These are phyloP conservation scores for Anguilla marmorata DNA, from an alignment of 2,797 vertebrate genomes.

Conservation along the genomic window DNA sequence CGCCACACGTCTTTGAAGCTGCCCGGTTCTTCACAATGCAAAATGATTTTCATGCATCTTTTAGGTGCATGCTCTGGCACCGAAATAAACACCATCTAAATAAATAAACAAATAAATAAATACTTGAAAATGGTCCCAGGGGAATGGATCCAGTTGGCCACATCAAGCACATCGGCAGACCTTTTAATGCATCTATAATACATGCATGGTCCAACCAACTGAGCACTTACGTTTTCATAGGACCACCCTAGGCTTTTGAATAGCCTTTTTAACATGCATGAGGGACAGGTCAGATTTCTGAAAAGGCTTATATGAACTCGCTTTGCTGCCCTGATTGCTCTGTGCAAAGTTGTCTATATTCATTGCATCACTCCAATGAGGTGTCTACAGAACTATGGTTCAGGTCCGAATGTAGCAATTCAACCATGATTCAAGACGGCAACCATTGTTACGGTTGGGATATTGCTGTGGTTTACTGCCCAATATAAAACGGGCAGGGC, in stretches of 20 bases:
- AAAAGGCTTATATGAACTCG: not conserved
- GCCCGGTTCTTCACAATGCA: not conserved
- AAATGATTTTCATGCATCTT: not conserved
- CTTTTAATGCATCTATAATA: slow-evolving; percentile 18
- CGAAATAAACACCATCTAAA: not conserved
- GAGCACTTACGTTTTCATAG: not conserved
- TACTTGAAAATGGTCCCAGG: not conserved
- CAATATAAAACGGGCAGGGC: not conserved
- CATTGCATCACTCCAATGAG: not conserved
- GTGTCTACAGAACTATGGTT: not conserved
- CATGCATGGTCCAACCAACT: not conserved
- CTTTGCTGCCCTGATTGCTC: not conserved
- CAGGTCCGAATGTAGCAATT: not conserved
- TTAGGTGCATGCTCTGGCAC: not conserved
- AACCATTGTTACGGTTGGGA: not conserved
- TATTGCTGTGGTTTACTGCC: not conserved
- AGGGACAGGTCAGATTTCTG: not conserved
- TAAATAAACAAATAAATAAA: not conserved
- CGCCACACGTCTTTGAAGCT: not conserved
- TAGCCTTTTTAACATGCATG: not conserved
- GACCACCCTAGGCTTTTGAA: not conserved
- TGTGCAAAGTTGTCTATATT: not conserved
- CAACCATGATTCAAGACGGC: not conserved
- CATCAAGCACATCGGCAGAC: not conserved
- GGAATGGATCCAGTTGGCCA: not conserved